These are phyloP conservation scores for Eupithecia subumbrata DNA, from an alignment of 2,888 invertebrate species.

Conservation along the genomic window DNA sequence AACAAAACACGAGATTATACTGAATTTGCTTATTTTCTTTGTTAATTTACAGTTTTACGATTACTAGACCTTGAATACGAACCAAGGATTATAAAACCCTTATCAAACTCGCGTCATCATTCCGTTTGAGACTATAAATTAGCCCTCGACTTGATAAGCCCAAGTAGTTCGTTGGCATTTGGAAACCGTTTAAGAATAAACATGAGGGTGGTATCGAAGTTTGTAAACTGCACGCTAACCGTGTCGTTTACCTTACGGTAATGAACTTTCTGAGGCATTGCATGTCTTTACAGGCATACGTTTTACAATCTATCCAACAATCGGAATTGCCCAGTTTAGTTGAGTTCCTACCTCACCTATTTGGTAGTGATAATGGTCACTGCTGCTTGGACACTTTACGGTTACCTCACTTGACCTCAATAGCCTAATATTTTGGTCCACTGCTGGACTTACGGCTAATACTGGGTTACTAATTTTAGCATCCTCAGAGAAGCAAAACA, in stretches of 20 bases:
- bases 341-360: background rate
- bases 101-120: background rate
- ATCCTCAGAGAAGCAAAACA: background rate
- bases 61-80: background rate
- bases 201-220: slow-evolving; percentile 25
- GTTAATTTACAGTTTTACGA: background rate
- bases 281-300: background rate
- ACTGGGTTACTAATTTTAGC: too few species aligned
- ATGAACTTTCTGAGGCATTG: slow-evolving; percentile 21
- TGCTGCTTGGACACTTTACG: background rate
- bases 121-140: background rate
- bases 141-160: slow-evolving; percentile 21
- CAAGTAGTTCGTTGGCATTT: slow-evolving; percentile 42
- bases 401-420: too few species aligned
- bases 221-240: slow-evolving; percentile 26
- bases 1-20: background rate
- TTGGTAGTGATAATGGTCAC: background rate
- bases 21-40: background rate
- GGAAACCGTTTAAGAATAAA: slow-evolving; percentile 28
- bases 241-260: slow-evolving; percentile 27
- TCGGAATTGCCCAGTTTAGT: background rate
- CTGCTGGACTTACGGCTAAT: too few species aligned
- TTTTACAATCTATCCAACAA: background rate
- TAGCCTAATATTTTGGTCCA: too few species aligned
- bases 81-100: background rate